phyloP scores from a whole-genome alignment of 2,113 vertebrate genomes.

The Chloroceryle aenea region DNA sequence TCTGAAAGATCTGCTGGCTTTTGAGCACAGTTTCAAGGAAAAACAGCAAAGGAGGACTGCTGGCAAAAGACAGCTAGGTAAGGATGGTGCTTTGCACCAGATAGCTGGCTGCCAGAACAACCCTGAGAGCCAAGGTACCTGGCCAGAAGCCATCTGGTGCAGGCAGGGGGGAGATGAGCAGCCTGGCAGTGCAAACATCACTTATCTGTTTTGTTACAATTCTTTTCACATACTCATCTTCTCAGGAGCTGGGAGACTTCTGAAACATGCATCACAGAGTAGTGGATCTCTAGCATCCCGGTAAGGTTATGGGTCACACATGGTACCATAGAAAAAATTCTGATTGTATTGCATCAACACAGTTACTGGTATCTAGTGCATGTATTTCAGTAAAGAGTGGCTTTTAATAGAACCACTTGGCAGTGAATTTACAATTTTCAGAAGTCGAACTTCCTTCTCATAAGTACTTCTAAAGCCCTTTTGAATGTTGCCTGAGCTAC shows the following conservation, averaged over 20 bases:
- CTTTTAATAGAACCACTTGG: constrained; percentile 23
- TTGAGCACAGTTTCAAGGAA: background rate
- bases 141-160: background rate
- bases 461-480: constrained; percentile 31
- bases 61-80: background rate
- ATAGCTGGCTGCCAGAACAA: background rate
- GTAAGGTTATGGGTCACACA: background rate
- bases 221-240: background rate
- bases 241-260: background rate
- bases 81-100: background rate
- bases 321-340: background rate
- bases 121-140: background rate
- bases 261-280: background rate
- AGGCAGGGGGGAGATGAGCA: background rate
- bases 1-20: background rate
- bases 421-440: constrained; percentile 41
- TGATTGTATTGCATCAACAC: background rate
- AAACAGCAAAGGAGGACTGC: background rate
- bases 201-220: background rate
- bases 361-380: background rate
- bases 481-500: constrained; percentile 1
- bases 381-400: background rate
- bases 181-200: accelerated
- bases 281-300: background rate
- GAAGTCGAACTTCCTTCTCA: background rate